phyloP scores from a whole-genome alignment of 92 coral and sea anemone genomes.

The Scolanthus callimorphus region DNA sequence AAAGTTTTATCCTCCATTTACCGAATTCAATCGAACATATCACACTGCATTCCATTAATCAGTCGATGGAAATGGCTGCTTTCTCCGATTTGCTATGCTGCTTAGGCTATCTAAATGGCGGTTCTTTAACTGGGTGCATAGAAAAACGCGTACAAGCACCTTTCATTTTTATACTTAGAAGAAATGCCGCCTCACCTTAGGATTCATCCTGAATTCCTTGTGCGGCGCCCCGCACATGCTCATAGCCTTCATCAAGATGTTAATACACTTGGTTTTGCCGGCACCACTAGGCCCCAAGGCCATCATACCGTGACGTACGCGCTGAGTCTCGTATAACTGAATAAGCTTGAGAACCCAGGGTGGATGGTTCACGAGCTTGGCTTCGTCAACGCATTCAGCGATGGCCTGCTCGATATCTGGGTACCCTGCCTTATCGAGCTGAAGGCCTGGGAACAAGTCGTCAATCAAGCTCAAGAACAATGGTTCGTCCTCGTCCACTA shows the following conservation, averaged over 20 bases:
- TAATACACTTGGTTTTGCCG: slow-evolving; percentile 96
- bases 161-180: no score
- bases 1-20: no score
- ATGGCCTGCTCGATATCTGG: slow-evolving; percentile 99
- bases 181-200: no score
- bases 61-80: no score
- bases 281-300: slow-evolving; percentile 99
- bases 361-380: slow-evolving; percentile 95
- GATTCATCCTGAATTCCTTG: slow-evolving; percentile 97
- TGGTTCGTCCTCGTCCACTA: slow-evolving; percentile 98
- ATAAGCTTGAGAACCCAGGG: slow-evolving; percentile 96
- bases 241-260: slow-evolving; percentile 97
- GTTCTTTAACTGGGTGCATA: no score
- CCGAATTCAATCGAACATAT: no score
- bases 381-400: slow-evolving; percentile 91
- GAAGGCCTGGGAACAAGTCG: slow-evolving; percentile 98
- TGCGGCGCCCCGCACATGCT: slow-evolving; percentile 88
- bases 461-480: slow-evolving; percentile 95
- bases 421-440: slow-evolving; percentile 95
- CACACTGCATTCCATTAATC: no score
- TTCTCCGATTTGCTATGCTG: not conserved
- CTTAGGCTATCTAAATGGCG: no score
- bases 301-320: slow-evolving; percentile 99
- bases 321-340: slow-evolving; percentile 98
- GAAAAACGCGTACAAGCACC: no score